These are phyloP conservation scores for Trachelipus rathkii DNA, from an alignment of 1,140 invertebrate genomes.

Conservation along the genomic window DNA sequence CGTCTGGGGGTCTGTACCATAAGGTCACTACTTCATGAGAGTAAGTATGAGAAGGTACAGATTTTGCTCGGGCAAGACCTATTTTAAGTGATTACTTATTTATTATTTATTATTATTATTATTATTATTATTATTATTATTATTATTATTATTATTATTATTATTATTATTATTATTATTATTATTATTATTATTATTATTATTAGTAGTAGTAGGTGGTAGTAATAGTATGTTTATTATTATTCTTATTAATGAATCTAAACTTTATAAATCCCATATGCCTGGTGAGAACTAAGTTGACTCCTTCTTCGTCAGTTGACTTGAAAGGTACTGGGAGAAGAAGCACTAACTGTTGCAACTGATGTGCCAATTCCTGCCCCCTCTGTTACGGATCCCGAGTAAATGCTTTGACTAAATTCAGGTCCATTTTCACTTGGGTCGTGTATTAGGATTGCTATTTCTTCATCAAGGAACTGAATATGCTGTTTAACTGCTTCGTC, in stretches of 20 bases:
- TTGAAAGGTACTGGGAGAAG: slow-evolving; percentile 49
- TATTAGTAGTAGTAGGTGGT: too few relatives aligned
- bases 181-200: too few relatives aligned
- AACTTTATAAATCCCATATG: too few relatives aligned
- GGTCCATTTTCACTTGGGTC: slow-evolving; percentile 61
- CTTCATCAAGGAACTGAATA: slow-evolving; percentile 73
- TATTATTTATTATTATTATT: too few relatives aligned
- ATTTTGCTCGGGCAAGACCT: slow-evolving; percentile 85
- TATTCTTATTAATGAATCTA: too few relatives aligned
- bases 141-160: too few relatives aligned
- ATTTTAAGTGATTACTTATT: too few relatives aligned
- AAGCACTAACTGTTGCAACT: slow-evolving; percentile 71
- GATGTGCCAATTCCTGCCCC: slow-evolving; percentile 80
- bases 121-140: too few relatives aligned
- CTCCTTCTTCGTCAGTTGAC: too few relatives aligned
- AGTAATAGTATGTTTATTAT: too few relatives aligned
- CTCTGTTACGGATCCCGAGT: slow-evolving; percentile 68
- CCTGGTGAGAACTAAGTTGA: too few relatives aligned
- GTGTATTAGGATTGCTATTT: slow-evolving; percentile 69
- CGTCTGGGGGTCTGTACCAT: slow-evolving; percentile 84
- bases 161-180: too few relatives aligned
- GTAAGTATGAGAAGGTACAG: slow-evolving; percentile 93
- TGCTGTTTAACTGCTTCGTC: slow-evolving; percentile 88
- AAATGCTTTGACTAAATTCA: slow-evolving; percentile 52
- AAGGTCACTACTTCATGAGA: slow-evolving; percentile 92